Conservation (phyloP, 2,797 vertebrate genomes). For the Mycteria americana region DNA sequence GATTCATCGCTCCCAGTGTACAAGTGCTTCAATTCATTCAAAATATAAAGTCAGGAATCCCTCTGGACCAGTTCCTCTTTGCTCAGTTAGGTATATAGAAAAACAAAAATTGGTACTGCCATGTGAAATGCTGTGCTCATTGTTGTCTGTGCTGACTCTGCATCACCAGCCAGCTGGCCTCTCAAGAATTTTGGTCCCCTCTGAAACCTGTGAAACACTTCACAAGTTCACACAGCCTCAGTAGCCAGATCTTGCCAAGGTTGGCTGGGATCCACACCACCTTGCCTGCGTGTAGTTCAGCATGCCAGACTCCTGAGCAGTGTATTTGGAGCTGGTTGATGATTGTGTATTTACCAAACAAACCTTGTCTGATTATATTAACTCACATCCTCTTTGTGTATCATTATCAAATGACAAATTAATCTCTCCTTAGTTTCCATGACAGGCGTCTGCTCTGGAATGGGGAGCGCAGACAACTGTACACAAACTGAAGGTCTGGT, state of each 20-base stretch:
- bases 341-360: neutral
- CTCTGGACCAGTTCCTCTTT: neutral
- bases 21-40: neutral
- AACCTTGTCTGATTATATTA: neutral
- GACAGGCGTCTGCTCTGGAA: neutral
- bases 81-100: neutral
- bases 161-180: slow-evolving; percentile 14
- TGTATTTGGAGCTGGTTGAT: neutral
- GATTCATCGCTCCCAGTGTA: neutral
- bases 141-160: neutral
- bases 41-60: neutral
- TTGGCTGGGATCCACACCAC: slow-evolving; percentile 12
- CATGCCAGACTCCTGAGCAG: neutral
- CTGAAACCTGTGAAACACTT: slow-evolving; percentile 51
- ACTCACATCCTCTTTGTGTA: neutral
- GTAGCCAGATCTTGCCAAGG: slow-evolving; percentile 25
- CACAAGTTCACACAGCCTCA: slow-evolving; percentile 33
- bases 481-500: neutral
- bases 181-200: slow-evolving; percentile 9
- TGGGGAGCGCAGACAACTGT: neutral
- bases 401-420: neutral
- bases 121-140: neutral
- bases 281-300: neutral
- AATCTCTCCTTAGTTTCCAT: neutral
- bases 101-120: neutral